These are phyloP conservation scores for Psittacula cyanocephala DNA, from an alignment of 2,113 vertebrate genomes.

Conservation along the genomic window DNA sequence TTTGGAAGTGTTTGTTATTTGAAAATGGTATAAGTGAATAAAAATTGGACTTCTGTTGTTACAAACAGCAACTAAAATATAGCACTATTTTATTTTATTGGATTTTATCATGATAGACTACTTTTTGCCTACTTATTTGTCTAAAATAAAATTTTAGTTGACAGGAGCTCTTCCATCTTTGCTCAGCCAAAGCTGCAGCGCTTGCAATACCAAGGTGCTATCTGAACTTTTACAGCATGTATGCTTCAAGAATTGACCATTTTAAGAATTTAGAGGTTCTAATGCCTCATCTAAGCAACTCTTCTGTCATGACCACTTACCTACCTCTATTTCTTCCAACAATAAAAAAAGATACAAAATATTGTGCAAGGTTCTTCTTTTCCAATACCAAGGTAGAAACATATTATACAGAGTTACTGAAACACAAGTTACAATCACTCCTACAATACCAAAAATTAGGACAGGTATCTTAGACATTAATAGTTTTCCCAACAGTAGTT, in stretches of 20 bases:
- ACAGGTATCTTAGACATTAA: not conserved
- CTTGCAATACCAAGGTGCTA: not conserved
- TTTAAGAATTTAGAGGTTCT: not conserved
- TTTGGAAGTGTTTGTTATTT: not conserved
- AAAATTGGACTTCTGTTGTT: not conserved
- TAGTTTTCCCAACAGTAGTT: not conserved
- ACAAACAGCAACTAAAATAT: not conserved
- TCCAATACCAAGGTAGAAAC: not conserved
- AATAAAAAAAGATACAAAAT: not conserved
- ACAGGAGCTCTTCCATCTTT: not conserved
- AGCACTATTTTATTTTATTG: not conserved
- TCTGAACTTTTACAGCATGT: not conserved
- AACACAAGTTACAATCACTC: not conserved
- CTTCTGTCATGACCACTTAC: not conserved
- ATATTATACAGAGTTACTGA: not conserved
- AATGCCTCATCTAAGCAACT: not conserved
- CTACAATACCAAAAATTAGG: not conserved
- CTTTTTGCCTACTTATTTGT: not conserved
- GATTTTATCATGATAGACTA: not conserved
- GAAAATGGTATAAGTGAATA: not conserved
- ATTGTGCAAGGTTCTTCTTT: not conserved
- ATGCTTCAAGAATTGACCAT: not conserved
- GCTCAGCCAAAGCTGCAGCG: not conserved
- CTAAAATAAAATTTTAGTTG: not conserved
- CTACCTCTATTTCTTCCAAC: not conserved